phyloP scores from a whole-genome alignment of 2,888 invertebrate genomes.

The Limnephilus rhombicus region DNA sequence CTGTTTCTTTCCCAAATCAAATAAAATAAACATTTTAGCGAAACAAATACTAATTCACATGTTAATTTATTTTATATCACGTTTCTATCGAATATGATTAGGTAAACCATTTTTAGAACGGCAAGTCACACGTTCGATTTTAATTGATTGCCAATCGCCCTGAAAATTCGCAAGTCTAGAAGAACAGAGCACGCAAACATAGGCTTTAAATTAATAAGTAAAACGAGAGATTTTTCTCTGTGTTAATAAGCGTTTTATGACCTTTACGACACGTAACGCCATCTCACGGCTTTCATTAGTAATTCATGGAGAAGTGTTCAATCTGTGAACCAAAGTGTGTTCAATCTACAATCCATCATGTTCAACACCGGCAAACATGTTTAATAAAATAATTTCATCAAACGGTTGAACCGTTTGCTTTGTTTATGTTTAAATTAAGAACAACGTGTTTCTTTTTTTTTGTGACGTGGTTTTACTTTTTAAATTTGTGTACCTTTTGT shows the following conservation, averaged over 20 bases:
- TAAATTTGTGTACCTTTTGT: not conserved
- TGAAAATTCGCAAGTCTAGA: not conserved
- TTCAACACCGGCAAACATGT: not conserved
- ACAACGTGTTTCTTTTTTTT: not conserved
- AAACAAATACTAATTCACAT: conserved; percentile 25
- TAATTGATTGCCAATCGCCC: conserved; percentile 45
- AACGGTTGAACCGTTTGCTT: not conserved
- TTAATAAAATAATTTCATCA: not conserved
- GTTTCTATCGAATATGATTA: conserved; percentile 42
- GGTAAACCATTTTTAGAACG: conserved; percentile 37
- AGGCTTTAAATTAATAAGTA: not conserved
- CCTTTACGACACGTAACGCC: conserved; percentile 11
- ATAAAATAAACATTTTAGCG: not conserved
- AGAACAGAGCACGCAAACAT: conserved; percentile 18
- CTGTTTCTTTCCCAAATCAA: no score
- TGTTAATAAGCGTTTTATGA: not conserved
- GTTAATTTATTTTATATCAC: conserved; percentile 46
- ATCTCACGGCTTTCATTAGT: conserved; percentile 52
- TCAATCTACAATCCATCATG: not conserved
- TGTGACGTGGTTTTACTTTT: not conserved
- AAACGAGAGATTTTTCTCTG: not conserved
- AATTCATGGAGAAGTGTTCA: conserved; percentile 51
- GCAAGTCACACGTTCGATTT: conserved; percentile 53
- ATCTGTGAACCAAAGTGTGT: conserved; percentile 28
- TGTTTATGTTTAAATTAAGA: not conserved